Conservation (phyloP, 2,888 invertebrate genomes). For the Drosophila subquinaria region DNA sequence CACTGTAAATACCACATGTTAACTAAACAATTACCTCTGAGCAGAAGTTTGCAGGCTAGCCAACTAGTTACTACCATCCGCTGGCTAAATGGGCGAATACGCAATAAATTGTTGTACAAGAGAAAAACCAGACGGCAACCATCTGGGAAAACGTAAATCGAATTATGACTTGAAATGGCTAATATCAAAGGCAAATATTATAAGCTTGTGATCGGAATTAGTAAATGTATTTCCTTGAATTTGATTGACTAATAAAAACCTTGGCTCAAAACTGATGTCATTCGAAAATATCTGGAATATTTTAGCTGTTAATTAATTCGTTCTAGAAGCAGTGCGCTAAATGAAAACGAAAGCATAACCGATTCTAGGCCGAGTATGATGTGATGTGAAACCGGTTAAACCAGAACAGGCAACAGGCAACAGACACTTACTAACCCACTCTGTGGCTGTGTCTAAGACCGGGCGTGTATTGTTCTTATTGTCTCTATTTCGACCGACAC, state of each 20-base stretch:
- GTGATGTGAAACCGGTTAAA: conserved; percentile 60
- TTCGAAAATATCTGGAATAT: conserved; percentile 31
- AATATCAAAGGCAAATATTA: background rate
- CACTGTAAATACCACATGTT: conserved; percentile 77
- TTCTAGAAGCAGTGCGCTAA: conserved; percentile 50
- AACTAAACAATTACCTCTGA: conserved; percentile 77
- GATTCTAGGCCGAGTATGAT: conserved; percentile 50
- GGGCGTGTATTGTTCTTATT: conserved; percentile 39
- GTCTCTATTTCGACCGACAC: conserved; percentile 48
- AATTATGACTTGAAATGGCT: background rate
- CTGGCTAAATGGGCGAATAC: conserved; percentile 56
- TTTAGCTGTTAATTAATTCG: conserved; percentile 45
- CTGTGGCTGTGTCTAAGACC: conserved; percentile 19
- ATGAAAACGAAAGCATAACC: conserved; percentile 53
- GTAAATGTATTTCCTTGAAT: conserved; percentile 31
- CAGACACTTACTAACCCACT: conserved; percentile 61
- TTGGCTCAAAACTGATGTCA: conserved; percentile 49
- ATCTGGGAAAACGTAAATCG: background rate
- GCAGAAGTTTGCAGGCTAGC: conserved; percentile 39
- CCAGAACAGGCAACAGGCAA: conserved; percentile 40
- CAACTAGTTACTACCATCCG: conserved; percentile 8
- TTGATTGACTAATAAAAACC: conserved; percentile 7
- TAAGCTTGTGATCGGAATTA: conserved; percentile 3
- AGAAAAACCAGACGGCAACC: background rate
- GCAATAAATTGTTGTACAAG: conserved; percentile 44